Evolutionary conservation across 2,113 vertebrate species (phyloP).

Genomic region (Ceyx melanurus): DNA sequence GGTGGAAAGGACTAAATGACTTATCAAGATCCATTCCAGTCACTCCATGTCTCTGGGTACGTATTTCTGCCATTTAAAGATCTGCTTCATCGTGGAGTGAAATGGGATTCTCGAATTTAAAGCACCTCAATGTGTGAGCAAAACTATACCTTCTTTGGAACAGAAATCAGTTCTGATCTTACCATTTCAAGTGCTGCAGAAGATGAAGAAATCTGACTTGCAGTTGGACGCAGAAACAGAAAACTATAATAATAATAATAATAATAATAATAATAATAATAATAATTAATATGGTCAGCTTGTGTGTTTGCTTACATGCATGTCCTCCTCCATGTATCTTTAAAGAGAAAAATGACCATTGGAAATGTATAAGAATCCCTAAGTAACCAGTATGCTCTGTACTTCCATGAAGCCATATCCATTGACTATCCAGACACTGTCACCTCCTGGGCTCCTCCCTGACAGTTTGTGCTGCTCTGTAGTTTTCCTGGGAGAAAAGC

Average conservation of each 20-base stretch:
- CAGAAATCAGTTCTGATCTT: neutral
- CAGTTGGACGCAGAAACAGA: neutral
- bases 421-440: fast-evolving
- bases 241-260: neutral
- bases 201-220: neutral
- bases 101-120: neutral
- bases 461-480: neutral
- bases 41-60: neutral
- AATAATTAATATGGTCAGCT: neutral
- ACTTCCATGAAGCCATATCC: neutral
- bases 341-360: neutral
- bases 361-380: neutral
- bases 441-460: neutral
- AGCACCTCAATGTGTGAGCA: neutral
- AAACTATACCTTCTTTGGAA: neutral
- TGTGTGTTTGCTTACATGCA: neutral
- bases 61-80: neutral
- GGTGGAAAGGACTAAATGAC: neutral
- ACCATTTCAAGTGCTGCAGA: neutral
- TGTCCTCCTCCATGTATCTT: neutral
- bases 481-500: neutral
- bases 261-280: neutral
- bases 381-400: neutral
- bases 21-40: neutral
- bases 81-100: neutral